Evolutionary conservation across 2,888 invertebrate genomes (phyloP).

Genomic region (Anticlea derivata): DNA sequence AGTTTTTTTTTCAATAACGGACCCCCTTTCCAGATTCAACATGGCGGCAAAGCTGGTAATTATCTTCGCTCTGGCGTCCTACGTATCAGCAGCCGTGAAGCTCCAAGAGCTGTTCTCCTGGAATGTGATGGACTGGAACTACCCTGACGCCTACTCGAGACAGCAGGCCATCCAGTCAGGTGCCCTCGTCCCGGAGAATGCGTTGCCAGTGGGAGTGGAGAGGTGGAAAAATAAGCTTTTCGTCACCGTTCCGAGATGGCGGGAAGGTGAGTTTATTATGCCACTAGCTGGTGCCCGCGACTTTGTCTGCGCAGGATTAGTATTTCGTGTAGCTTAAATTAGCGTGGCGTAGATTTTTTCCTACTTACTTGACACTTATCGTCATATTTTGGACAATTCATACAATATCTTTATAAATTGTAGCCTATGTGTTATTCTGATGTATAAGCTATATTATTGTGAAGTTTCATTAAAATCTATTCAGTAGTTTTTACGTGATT

Average conservation of each 20-base stretch:
- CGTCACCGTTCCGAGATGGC: conserved; percentile 92
- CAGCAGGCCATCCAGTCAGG: conserved; percentile 86
- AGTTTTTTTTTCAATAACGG: too few species aligned
- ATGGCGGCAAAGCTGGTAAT: conserved; percentile 50
- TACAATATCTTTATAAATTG: too few species aligned
- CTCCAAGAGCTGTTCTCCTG: conserved; percentile 90
- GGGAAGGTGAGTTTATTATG: conserved; percentile 85
- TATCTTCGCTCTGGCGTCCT: conserved; percentile 53
- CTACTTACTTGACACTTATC: too few species aligned
- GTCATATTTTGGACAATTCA: too few species aligned
- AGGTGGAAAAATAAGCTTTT: conserved; percentile 92
- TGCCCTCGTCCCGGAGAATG: conserved; percentile 89
- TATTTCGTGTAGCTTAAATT: too few species aligned
- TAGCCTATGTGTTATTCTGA: too few species aligned
- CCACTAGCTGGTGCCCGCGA: too few species aligned
- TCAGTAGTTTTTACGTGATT: too few species aligned
- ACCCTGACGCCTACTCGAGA: conserved; percentile 85
- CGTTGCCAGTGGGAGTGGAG: conserved; percentile 92
- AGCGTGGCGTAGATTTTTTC: too few species aligned
- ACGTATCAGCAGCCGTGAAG: conserved; percentile 71
- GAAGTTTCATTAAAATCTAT: too few species aligned
- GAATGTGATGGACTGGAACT: conserved; percentile 90
- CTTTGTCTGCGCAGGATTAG: too few species aligned
- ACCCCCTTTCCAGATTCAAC: conserved; percentile 32
- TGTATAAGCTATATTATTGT: too few species aligned